Evolutionary conservation across 1,140 invertebrate genomes (phyloP).

Genomic region (Chironomus striatipennis): DNA sequence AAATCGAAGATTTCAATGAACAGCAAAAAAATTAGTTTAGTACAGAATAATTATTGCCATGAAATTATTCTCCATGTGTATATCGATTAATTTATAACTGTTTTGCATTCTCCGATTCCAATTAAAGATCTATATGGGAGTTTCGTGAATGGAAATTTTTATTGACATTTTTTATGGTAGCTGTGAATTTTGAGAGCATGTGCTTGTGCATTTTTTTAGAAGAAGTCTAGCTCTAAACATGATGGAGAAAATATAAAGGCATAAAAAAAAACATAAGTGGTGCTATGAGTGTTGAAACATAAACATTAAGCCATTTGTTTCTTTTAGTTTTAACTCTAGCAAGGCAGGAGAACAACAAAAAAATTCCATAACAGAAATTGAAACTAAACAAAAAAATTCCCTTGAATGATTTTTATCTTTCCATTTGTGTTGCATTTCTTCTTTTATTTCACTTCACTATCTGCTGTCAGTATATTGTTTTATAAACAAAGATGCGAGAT

Average conservation of each 20-base stretch:
- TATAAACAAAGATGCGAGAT: slow-evolving; percentile 1
- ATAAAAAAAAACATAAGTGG: slow-evolving; percentile 9
- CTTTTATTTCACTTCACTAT: background rate
- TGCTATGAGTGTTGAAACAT: background rate
- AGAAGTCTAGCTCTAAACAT: too few relatives aligned
- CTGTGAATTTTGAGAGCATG: slow-evolving; percentile 1
- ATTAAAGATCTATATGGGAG: background rate
- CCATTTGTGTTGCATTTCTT: slow-evolving; percentile 5
- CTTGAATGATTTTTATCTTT: slow-evolving; percentile 14
- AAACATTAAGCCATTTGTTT: slow-evolving; percentile 2
- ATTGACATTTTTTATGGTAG: slow-evolving; percentile 7
- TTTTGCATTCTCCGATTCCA: slow-evolving; percentile 8
- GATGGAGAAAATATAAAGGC: background rate
- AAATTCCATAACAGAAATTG: background rate
- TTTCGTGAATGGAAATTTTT: background rate
- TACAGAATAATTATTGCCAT: too few relatives aligned
- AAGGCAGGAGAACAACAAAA: background rate
- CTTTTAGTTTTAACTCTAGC: background rate
- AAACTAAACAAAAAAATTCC: slow-evolving; percentile 9
- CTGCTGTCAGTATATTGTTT: background rate
- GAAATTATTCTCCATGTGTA: too few relatives aligned
- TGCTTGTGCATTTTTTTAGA: background rate
- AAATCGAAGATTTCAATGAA: too few relatives aligned
- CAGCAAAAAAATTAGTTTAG: too few relatives aligned
- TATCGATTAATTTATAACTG: background rate